Percentiles rank a stretch among this genome's conserved stretches.
phyloP scores from a whole-genome alignment of 2,888 invertebrate genomes.

The Synanthedon vespiformis region DNA sequence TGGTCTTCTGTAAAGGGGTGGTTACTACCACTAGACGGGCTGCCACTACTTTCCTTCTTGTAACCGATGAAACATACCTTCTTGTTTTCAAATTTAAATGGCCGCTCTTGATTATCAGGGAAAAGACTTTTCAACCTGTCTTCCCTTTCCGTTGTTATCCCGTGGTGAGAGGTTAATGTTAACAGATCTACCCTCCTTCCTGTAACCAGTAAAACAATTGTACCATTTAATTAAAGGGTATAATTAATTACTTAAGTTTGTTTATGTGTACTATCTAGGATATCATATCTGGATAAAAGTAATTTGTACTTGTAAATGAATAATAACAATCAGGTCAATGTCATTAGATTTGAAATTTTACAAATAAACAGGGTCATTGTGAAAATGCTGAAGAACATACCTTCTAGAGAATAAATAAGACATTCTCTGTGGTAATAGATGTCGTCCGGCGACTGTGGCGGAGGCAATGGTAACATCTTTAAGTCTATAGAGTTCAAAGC shows the following conservation, averaged over 20 bases:
- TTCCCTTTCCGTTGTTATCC: conserved; percentile 79
- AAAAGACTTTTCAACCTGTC: conserved; percentile 78
- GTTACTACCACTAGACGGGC: no score
- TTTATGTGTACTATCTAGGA: no score
- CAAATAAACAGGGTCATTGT: no score
- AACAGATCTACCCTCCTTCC: conserved; percentile 81
- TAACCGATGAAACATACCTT: conserved; percentile 78
- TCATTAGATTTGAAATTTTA: no score
- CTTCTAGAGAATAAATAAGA: conserved; percentile 82
- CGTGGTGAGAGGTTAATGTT: conserved; percentile 85
- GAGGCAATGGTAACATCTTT: conserved; percentile 60
- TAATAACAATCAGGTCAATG: no score
- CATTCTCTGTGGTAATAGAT: conserved; percentile 89
- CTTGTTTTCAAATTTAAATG: conserved; percentile 81
- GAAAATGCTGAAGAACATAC: conserved; percentile 14
- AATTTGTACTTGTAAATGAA: no score
- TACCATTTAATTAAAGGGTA: neutral
- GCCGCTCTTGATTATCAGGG: conserved; percentile 77
- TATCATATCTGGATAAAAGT: no score
- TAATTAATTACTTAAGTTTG: no score
- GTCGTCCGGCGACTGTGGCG: conserved; percentile 66
- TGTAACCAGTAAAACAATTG: conserved; percentile 8
- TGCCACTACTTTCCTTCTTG: no score
- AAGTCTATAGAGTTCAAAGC: conserved; percentile 77
- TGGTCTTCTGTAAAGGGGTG: no score